Conservation (phyloP, 2,888 invertebrate genomes). For the Cantharis lateralis region DNA sequence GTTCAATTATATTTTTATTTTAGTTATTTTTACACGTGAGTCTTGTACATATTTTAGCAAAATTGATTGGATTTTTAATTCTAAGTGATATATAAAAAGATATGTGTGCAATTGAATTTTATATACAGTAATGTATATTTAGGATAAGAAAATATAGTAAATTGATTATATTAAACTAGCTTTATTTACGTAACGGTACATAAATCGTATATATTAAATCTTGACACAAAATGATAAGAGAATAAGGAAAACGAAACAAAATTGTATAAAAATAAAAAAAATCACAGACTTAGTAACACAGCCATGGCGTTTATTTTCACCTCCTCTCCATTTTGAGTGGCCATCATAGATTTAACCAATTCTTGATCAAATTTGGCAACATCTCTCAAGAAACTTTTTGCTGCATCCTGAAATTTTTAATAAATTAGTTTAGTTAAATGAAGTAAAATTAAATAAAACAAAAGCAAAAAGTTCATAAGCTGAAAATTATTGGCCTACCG, state of each 20-base stretch:
- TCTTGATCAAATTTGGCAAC: conserved; percentile 58
- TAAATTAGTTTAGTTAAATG: not conserved
- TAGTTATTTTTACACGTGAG: not conserved
- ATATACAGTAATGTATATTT: conserved; percentile 30
- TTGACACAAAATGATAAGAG: not conserved
- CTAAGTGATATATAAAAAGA: conserved; percentile 9
- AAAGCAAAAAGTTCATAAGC: too few species aligned
- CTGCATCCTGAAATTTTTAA: conserved; percentile 57
- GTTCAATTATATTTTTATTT: not conserved
- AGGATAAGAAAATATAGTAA: conserved; percentile 11
- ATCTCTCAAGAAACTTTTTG: conserved; percentile 60
- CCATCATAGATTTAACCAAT: conserved; percentile 37
- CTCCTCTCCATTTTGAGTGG: not conserved
- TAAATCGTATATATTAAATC: not conserved
- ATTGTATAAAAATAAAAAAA: not conserved
- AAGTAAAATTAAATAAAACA: too few species aligned
- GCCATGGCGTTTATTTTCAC: not conserved
- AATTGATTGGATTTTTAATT: not conserved
- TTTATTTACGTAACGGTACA: not conserved
- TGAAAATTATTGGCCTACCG: too few species aligned
- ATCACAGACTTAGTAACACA: not conserved
- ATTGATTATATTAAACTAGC: not conserved
- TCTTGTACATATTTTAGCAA: not conserved
- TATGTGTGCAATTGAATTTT: conserved; percentile 34
- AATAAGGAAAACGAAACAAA: not conserved